phyloP scores from a whole-genome alignment of 2,113 vertebrate genomes.

The Lethenteron camtschaticum region DNA sequence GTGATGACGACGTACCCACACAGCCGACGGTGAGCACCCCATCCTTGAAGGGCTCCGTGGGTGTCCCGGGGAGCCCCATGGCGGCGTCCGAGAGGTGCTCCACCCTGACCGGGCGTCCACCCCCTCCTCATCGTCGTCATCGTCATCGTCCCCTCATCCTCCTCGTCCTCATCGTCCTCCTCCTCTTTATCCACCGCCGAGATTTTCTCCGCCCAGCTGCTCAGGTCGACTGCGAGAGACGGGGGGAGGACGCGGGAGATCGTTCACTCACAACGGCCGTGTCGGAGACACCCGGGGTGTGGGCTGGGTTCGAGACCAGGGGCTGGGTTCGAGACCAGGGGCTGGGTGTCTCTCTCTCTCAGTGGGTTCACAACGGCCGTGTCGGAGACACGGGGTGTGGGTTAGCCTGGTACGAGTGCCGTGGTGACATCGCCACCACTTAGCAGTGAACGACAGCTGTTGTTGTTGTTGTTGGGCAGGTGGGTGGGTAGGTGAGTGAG shows the following conservation, averaged over 20 bases:
- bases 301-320: too few species aligned
- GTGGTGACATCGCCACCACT: too few species aligned
- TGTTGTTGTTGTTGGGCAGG: too few species aligned
- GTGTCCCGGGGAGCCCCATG: constrained; percentile 28
- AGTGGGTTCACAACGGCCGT: too few species aligned
- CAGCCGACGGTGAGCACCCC: constrained; percentile 63
- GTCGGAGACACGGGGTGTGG: too few species aligned
- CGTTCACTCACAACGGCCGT: too few species aligned
- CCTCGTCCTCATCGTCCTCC: constrained; percentile 8
- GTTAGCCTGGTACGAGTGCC: too few species aligned
- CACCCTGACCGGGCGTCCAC: constrained; percentile 21
- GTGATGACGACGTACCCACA: constrained; percentile 24
- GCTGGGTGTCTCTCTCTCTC: too few species aligned
- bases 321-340: too few species aligned
- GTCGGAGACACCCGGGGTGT: too few species aligned
- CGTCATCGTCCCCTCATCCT: constrained; percentile 25
- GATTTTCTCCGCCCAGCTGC: constrained; percentile 65
- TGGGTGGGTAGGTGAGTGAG: too few species aligned
- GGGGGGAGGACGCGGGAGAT: not conserved
- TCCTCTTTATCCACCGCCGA: not conserved
- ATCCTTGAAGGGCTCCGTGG: constrained; percentile 51
- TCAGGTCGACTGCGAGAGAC: constrained; percentile 38
- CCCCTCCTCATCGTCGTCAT: constrained; percentile 24
- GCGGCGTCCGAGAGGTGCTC: constrained; percentile 41
- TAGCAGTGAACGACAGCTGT: too few species aligned